A percentile compares a stretch with the other conserved stretches of the same genome.
These are phyloP conservation scores for Ciconia stormi DNA, from an alignment of 2,113 vertebrate species.

Conservation along the genomic window DNA sequence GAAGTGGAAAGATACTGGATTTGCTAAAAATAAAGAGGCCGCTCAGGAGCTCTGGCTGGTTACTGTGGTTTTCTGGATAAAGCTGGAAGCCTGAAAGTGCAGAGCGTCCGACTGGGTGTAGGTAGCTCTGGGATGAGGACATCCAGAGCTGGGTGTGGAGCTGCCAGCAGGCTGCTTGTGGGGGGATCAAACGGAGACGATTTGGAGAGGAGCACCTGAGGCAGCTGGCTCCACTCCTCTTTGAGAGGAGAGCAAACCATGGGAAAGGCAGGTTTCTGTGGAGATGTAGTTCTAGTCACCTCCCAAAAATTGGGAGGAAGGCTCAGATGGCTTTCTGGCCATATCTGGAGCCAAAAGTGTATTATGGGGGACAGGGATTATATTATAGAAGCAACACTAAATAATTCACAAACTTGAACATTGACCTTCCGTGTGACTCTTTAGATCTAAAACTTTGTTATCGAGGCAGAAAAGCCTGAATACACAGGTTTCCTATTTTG, in stretches of 20 bases:
- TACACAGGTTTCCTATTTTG: background rate
- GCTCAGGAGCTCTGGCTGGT: background rate
- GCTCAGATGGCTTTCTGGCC: background rate
- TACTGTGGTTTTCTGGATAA: background rate
- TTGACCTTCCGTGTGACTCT: background rate
- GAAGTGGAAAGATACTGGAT: background rate
- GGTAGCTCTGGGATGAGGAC: background rate
- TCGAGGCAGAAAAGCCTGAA: background rate
- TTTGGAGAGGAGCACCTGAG: background rate
- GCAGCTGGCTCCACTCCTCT: background rate
- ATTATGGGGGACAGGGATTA: background rate
- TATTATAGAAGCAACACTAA: background rate
- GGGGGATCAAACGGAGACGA: accelerated
- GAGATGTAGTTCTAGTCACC: background rate
- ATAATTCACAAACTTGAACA: background rate
- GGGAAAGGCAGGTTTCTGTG: background rate
- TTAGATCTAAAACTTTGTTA: background rate
- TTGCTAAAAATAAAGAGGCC: background rate
- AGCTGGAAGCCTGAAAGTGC: background rate
- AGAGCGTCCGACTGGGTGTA: background rate
- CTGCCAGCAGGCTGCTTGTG: background rate
- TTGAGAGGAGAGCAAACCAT: background rate
- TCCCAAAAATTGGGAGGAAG: background rate
- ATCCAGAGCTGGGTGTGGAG: background rate
- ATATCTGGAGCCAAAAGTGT: background rate